Evolutionary conservation across 2,797 vertebrate genomes (phyloP).

Genomic region (Acestrorhynchus altus): DNA sequence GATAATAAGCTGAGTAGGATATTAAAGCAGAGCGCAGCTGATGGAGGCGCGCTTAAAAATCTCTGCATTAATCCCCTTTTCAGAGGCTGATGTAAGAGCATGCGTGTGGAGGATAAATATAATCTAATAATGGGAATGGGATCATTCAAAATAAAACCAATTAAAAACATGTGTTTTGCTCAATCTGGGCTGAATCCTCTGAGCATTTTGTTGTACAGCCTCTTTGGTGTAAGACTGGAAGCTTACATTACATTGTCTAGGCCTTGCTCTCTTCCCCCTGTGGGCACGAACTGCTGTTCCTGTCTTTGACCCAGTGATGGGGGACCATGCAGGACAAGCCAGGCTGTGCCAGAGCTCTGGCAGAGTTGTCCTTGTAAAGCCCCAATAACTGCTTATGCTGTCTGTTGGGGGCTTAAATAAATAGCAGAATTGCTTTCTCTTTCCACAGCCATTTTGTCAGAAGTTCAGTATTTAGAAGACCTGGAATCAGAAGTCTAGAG

Average conservation of each 20-base stretch:
- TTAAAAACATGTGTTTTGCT: conserved; percentile 40
- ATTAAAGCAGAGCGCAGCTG: conserved; percentile 40
- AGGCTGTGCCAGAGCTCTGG: neutral
- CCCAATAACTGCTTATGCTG: conserved; percentile 11
- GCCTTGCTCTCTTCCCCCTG: neutral
- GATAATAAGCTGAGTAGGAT: conserved; percentile 37
- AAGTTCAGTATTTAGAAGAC: neutral
- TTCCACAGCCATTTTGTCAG: neutral
- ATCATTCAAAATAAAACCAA: conserved; percentile 54
- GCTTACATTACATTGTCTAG: neutral
- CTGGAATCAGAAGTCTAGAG: too few species aligned
- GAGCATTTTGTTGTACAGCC: conserved; percentile 31
- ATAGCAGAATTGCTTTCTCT: neutral
- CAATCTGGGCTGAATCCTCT: conserved; percentile 6
- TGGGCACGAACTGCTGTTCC: neutral
- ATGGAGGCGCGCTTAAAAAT: conserved; percentile 32
- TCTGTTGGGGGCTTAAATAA: neutral
- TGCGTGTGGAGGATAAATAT: conserved; percentile 51
- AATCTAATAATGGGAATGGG: conserved; percentile 55
- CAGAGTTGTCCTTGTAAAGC: neutral
- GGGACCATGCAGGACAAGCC: neutral
- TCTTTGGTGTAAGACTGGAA: neutral
- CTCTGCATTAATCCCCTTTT: conserved; percentile 54
- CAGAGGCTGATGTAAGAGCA: conserved; percentile 48
- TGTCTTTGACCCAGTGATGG: conserved; percentile 3